Conservation (phyloP, 2,888 invertebrate genomes). For the Scaptomyza flava region DNA sequence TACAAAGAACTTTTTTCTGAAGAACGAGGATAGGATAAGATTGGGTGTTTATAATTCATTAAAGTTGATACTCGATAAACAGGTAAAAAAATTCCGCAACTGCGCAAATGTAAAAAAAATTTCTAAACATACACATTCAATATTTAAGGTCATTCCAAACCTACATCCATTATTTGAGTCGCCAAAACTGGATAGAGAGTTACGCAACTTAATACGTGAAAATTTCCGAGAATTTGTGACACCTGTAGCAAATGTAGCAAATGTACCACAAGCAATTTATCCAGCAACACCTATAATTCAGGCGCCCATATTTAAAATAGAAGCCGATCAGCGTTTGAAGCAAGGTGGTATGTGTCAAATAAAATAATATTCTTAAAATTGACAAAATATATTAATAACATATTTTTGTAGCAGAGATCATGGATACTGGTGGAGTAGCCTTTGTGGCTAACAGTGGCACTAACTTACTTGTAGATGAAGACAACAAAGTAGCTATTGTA, state of each 20-base stretch:
- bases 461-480: conserved; percentile 64
- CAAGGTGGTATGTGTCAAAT: conserved; percentile 42
- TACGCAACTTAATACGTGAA: conserved; percentile 92
- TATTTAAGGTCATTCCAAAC: conserved; percentile 86
- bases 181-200: conserved; percentile 88
- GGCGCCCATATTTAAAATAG: conserved; percentile 79
- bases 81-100: conserved; percentile 86
- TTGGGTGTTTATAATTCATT: conserved; percentile 85
- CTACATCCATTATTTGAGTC: conserved; percentile 87
- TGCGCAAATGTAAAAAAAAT: no score
- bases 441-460: conserved; percentile 37
- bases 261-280: conserved; percentile 68
- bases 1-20: conserved; percentile 84
- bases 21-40: conserved; percentile 84
- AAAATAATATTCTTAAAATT: neutral
- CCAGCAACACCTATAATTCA: conserved; percentile 69
- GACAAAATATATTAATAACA: neutral
- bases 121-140: neutral
- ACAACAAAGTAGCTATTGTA: conserved; percentile 61
- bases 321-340: conserved; percentile 73
- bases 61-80: conserved; percentile 87
- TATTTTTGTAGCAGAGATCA: conserved; percentile 44
- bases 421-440: conserved; percentile 37
- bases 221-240: conserved; percentile 94
- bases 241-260: conserved; percentile 58